Percentiles rank a stretch among this genome's conserved stretches.
Evolutionary conservation across 2,113 vertebrate genomes (phyloP).

Genomic region (Syngnathoides biaculeatus): DNA sequence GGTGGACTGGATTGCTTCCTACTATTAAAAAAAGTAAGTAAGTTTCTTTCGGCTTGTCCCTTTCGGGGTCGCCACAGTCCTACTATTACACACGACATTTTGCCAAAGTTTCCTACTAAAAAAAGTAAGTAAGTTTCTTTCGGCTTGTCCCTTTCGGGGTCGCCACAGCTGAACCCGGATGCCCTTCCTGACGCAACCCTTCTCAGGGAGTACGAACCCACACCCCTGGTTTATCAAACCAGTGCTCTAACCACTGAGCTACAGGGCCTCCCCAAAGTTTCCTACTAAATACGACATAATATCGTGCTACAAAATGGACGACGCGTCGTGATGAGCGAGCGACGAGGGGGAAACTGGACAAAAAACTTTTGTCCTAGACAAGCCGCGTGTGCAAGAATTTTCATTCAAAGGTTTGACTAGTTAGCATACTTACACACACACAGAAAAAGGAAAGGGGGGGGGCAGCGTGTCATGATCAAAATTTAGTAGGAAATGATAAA

Average conservation of each 20-base stretch:
- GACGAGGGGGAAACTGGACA: not conserved
- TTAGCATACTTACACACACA: not conserved
- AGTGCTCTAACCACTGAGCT: too few relatives aligned
- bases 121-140: too few relatives aligned
- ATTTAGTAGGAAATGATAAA: not conserved
- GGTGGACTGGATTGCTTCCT: not conserved
- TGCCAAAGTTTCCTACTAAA: not conserved
- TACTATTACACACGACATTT: not conserved
- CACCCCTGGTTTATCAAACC: too few relatives aligned
- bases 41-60: too few relatives aligned
- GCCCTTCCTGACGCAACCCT: too few relatives aligned
- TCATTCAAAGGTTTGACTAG: not conserved
- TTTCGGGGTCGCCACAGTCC: too few relatives aligned
- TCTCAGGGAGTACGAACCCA: too few relatives aligned
- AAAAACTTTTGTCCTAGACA: not conserved
- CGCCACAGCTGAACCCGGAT: too few relatives aligned
- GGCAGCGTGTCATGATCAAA: not conserved
- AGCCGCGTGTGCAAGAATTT: not conserved
- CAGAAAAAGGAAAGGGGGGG: not conserved
- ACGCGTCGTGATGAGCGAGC: not conserved
- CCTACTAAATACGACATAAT: not conserved
- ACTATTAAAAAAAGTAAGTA: too few relatives aligned
- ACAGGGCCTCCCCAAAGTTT: too few relatives aligned
- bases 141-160: too few relatives aligned
- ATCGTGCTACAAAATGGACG: not conserved